phyloP scores from a whole-genome alignment of 37 sponge, comb jelly and placozoan species.

The Mnemiopsis leidyi region DNA sequence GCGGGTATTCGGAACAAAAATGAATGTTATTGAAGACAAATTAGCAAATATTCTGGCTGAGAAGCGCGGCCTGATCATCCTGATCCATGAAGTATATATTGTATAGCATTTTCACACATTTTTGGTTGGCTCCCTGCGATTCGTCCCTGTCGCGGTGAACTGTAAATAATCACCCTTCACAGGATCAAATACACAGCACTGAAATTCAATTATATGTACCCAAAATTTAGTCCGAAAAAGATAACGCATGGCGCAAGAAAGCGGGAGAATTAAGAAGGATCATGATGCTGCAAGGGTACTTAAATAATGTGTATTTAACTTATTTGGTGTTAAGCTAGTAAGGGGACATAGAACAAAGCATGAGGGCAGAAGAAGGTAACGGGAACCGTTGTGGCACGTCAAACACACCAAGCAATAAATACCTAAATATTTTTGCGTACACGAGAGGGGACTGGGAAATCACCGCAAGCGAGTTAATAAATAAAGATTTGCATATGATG shows the following conservation, averaged over 20 bases:
- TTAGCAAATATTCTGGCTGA: background rate
- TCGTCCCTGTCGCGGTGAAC: background rate
- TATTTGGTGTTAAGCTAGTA: background rate
- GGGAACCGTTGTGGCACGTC: background rate
- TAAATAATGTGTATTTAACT: background rate
- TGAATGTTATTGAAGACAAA: background rate
- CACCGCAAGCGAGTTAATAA: background rate
- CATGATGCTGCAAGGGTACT: background rate
- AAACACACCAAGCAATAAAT: background rate
- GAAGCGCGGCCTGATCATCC: background rate
- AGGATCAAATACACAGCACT: background rate
- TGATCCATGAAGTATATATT: background rate
- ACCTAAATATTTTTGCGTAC: background rate
- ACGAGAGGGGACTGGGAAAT: background rate
- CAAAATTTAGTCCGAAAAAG: background rate
- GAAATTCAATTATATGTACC: background rate
- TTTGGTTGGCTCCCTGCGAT: background rate
- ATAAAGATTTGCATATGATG: background rate
- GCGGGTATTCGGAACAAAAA: background rate
- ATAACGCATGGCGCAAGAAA: background rate
- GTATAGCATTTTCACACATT: constrained; percentile 44
- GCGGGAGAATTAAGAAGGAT: too few relatives aligned
- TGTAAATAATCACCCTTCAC: background rate
- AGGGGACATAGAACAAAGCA: background rate
- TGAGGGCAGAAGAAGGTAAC: too few relatives aligned